phyloP scores from a whole-genome alignment of 2,797 vertebrate species.

The Brachyalestes nurse region DNA sequence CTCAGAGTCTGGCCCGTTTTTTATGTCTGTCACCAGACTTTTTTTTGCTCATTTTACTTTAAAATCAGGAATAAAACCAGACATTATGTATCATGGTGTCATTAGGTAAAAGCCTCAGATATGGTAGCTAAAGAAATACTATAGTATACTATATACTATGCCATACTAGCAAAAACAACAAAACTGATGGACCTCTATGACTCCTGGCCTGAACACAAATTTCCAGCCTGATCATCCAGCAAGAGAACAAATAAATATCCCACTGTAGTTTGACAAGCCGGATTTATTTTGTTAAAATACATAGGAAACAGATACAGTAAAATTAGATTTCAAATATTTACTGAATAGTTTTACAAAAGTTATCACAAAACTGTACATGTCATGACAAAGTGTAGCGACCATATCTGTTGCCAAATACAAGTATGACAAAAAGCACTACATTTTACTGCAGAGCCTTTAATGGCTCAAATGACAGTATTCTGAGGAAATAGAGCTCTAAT shows the following conservation, averaged over 20 bases:
- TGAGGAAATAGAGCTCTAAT: conserved; percentile 74
- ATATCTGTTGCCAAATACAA: conserved; percentile 80
- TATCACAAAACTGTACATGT: conserved; percentile 97
- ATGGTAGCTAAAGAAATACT: conserved; percentile 6
- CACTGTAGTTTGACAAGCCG: conserved; percentile 49
- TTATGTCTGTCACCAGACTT: too few relatives aligned
- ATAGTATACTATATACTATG: too few relatives aligned
- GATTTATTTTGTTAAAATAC: conserved; percentile 89
- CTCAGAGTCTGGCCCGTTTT: too few relatives aligned
- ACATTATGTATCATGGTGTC: too few relatives aligned
- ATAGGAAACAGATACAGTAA: conserved; percentile 92
- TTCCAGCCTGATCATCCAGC: background rate
- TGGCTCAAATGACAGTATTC: conserved; percentile 79
- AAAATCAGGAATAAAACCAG: too few relatives aligned
- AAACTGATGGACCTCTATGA: background rate
- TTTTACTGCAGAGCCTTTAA: conserved; percentile 80
- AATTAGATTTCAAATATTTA: conserved; percentile 88
- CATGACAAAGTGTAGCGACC: conserved; percentile 83
- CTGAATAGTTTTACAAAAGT: conserved; percentile 91
- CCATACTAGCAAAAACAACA: background rate
- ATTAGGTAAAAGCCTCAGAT: conserved; percentile 43
- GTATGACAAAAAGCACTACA: conserved; percentile 80
- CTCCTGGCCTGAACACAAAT: background rate
- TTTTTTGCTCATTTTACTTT: too few relatives aligned
- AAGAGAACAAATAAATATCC: background rate